These are phyloP conservation scores for Stratiomys singularior DNA, from an alignment of 2,888 invertebrate genomes.

Conservation along the genomic window DNA sequence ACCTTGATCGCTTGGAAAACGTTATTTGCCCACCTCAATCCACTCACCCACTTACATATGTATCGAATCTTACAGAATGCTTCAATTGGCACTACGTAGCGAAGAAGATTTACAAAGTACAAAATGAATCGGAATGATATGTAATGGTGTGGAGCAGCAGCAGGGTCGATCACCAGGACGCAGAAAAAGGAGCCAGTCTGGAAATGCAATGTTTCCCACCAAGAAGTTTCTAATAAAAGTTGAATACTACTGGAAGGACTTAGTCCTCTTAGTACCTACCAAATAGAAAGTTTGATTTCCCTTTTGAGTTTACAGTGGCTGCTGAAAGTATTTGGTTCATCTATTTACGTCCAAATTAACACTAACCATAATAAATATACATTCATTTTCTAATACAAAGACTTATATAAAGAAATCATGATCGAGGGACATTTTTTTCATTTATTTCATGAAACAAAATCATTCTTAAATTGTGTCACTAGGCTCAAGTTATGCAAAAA, in stretches of 20 bases:
- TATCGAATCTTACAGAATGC: background rate
- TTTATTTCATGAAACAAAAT: too few relatives aligned
- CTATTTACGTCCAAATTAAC: too few relatives aligned
- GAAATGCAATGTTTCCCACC: background rate
- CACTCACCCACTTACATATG: slow-evolving; percentile 22
- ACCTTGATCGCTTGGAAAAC: slow-evolving; percentile 38
- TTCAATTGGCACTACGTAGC: background rate
- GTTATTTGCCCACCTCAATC: slow-evolving; percentile 36
- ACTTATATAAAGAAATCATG: too few relatives aligned
- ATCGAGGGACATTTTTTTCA: too few relatives aligned
- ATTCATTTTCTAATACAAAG: too few relatives aligned
- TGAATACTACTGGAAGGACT: background rate
- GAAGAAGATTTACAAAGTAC: background rate
- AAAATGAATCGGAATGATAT: background rate
- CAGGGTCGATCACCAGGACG: background rate
- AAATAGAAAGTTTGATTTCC: background rate
- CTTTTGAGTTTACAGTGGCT: background rate
- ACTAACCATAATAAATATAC: too few relatives aligned
- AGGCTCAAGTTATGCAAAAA: too few relatives aligned
- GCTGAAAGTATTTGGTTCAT: background rate
- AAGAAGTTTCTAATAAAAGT: background rate
- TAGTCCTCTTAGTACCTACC: background rate
- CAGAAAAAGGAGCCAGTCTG: background rate
- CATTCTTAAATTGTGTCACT: too few relatives aligned
- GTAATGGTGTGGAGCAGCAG: background rate